Percentiles rank a stretch among this genome's conserved stretches.
Evolutionary conservation across 1,140 invertebrate species (phyloP).

Genomic region (Augochlora pura): DNA sequence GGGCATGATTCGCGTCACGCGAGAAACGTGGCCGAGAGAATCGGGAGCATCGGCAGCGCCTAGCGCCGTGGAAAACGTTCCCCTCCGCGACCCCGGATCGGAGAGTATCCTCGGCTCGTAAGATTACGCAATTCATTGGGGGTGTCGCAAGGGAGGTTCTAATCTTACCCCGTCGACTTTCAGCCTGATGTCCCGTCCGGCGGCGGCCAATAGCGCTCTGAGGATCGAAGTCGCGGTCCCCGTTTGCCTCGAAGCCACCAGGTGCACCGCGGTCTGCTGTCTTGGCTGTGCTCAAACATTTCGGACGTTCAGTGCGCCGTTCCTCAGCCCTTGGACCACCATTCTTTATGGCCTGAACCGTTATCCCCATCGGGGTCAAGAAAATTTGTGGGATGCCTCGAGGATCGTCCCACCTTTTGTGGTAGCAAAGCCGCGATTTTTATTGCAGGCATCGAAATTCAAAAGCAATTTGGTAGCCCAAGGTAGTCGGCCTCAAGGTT

Average conservation of each 20-base stretch:
- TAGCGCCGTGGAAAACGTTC: slow-evolving; percentile 21
- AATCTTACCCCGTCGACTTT: slow-evolving; percentile 91
- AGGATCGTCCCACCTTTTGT: no score
- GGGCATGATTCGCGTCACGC: slow-evolving; percentile 71
- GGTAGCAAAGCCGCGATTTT: no score
- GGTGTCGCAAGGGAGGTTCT: no score
- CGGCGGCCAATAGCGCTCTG: slow-evolving; percentile 89
- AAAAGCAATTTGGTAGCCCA: no score
- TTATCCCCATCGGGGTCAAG: no score
- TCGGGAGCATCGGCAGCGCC: slow-evolving; percentile 47
- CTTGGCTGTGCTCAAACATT: slow-evolving; percentile 80
- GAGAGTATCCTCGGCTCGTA: no score
- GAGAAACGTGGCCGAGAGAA: slow-evolving; percentile 60
- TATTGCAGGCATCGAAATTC: no score
- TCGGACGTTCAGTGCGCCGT: not conserved
- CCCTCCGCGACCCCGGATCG: no score
- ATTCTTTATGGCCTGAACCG: no score
- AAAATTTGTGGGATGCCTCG: no score
- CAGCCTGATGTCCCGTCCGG: slow-evolving; percentile 92
- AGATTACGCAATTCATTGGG: slow-evolving; percentile 42
- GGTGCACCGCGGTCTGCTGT: slow-evolving; percentile 93
- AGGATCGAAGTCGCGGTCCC: slow-evolving; percentile 94
- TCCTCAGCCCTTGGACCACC: no score
- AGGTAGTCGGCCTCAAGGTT: no score
- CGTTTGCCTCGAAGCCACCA: slow-evolving; percentile 93